phyloP scores from a whole-genome alignment of 2,888 invertebrate species.

The Ashinkailepas kermadecensis region DNA sequence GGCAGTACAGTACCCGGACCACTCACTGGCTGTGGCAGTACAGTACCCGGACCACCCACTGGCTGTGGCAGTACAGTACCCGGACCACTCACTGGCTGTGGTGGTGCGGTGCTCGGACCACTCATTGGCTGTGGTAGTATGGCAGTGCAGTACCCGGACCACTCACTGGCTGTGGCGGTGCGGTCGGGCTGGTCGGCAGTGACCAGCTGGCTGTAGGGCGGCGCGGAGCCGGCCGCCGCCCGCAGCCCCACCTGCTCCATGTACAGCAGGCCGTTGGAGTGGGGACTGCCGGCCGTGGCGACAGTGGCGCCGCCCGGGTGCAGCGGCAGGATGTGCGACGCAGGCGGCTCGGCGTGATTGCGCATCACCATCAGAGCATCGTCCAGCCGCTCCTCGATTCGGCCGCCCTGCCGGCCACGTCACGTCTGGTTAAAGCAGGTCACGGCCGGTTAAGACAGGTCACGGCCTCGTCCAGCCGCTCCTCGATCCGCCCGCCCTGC shows the following conservation, averaged over 20 bases:
- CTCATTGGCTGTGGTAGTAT: too few relatives aligned
- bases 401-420: neutral
- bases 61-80: too few relatives aligned
- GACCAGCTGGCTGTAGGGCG: slow-evolving; percentile 12
- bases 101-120: too few relatives aligned
- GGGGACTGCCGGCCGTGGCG: neutral
- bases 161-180: neutral
- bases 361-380: slow-evolving; percentile 15
- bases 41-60: too few relatives aligned
- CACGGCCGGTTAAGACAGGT: neutral
- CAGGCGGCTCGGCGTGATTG: slow-evolving; percentile 10
- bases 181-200: neutral
- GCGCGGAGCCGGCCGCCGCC: neutral
- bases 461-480: too few relatives aligned
- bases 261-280: neutral
- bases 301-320: neutral
- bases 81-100: too few relatives aligned
- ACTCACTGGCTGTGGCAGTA: too few relatives aligned
- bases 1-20: too few relatives aligned
- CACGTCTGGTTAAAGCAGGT: neutral
- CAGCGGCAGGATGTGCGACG: neutral
- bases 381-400: neutral
- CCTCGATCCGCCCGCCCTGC: too few relatives aligned
- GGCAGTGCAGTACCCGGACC: neutral
- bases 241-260: slow-evolving; percentile 1